Evolutionary conservation across 1,140 invertebrate genomes (phyloP), one percentile per base, ranked within the genome.

Genomic region (Cotesia glomerata): DNA sequence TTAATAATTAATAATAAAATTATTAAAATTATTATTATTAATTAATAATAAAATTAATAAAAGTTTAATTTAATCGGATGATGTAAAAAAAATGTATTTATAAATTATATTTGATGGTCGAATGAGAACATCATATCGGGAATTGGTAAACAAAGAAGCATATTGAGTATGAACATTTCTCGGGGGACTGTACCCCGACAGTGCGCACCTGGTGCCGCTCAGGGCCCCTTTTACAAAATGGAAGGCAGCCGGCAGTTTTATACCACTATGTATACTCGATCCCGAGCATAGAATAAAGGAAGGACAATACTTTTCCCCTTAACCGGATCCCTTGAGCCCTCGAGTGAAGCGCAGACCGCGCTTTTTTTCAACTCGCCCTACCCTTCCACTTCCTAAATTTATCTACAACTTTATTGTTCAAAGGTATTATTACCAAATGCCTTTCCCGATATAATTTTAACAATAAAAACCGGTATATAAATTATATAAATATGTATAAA

Each of bases 151-250:
- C 82, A 82, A 85, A 83, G 80, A 82, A 77, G 75, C 77, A 75
- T 76, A 75, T 73, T 73, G 74, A 65, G 35, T 78, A 77, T 86
- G 74, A 65, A 39, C 78, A 77, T 86, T 85, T 86, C 80, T 83
- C 79, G 76, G 75, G 79, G 79, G 84, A 86, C 83, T 86, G 85
- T 87, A 86, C 82, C 79, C 79, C 75, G 59, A 66, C 58, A 80
- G 77, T 78, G 82, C 79, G 82, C 85, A 85, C 83, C 83, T 85
- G 84, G 85, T 85, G 79, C 77, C 81, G 52, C 39, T 77, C 80
- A 82, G 80, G 81, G 83, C 80, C 83, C 80, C 78, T 70, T 72
- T 58, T 76, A 86, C 84, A 85, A 86, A 86, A 86, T 86, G 84
- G 82, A 81, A 82, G 82, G 76, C 85, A 76, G 76, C 85, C 76